These are phyloP conservation scores for Morpho deidamia DNA, from an alignment of 2,888 invertebrate genomes.

Conservation along the genomic window DNA sequence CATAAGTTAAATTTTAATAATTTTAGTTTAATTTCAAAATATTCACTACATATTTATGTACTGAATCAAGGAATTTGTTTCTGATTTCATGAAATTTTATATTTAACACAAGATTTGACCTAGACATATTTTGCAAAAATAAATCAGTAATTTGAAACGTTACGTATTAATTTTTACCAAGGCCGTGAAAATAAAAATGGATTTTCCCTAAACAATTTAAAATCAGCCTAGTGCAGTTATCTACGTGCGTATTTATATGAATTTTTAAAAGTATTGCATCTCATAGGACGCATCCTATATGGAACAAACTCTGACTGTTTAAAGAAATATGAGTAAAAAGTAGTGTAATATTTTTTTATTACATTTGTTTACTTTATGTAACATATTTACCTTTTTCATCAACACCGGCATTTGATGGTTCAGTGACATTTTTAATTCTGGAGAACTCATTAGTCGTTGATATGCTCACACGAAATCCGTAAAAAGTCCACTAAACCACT, in stretches of 20 bases:
- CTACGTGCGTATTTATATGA: too few relatives aligned
- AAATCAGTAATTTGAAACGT: conserved; percentile 3
- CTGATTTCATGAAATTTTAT: neutral
- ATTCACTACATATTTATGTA: too few relatives aligned
- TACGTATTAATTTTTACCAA: neutral
- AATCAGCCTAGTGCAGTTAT: neutral
- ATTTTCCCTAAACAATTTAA: neutral
- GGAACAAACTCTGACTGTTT: too few relatives aligned
- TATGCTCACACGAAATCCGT: neutral
- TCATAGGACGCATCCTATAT: too few relatives aligned
- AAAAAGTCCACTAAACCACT: conserved; percentile 21
- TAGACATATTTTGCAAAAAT: conserved; percentile 3
- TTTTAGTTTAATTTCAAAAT: too few relatives aligned
- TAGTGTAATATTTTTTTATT: too few relatives aligned
- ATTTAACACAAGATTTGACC: neutral
- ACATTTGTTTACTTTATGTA: neutral
- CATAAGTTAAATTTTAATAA: too few relatives aligned
- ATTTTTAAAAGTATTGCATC: too few relatives aligned
- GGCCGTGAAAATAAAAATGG: neutral
- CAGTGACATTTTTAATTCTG: conserved; percentile 63
- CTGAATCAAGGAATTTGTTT: too few relatives aligned
- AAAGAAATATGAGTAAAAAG: too few relatives aligned
- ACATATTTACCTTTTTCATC: conserved; percentile 57
- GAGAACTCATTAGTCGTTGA: conserved; percentile 46
- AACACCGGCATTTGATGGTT: conserved; percentile 65